Base-by-base conservation (phyloP, 2,113 vertebrate genomes). In the Oenanthe oenanthe region DNA sequence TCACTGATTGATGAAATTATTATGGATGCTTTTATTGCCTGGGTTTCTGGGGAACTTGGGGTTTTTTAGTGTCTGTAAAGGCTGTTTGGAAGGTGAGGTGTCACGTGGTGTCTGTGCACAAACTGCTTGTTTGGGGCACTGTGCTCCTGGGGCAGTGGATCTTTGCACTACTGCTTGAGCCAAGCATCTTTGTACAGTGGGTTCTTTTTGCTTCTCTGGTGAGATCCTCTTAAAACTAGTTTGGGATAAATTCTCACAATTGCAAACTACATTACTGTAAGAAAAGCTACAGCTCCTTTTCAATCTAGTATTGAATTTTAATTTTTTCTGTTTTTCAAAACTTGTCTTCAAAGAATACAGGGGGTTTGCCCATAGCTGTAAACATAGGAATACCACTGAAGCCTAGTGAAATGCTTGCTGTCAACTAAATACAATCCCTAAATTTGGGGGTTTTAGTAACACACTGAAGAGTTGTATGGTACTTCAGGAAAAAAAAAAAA, bases 131-230 rank as follows among this genome's bases (percentile, higher is more conserved):
- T 51, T 73, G 66, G 61, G 88, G 62, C 72, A 38, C 58, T 77
- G 85, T 5, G 4, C 26, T 85, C 62, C 66, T 34, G 78, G 91
- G 73, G 73, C 92, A 70, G 63, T 92, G 76, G 89, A 90, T 76
- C 67, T 92, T 96, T 97, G 89, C 91, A 95, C 93, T 95, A 94
- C 83, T 89, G 86, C 96, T 94, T 95, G 85, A 84, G 80, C 89
- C 84, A 85, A 94, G 91, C 88, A 6, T 82, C 85, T 88, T 79
- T 95, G 92, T 96, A 95, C 80, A 74, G 74, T 73, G 32, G 29
- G 15, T 87, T 85, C 29, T 82, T 72, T 91, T 65, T 88, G 89
- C 88, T 95, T 95, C 80, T 86, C 80, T 89, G 60, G 9, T 83
- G 66, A 88, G 43, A 79, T 67, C 31, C 62, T 65, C 62, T 72